phyloP scores from a whole-genome alignment of 2,113 vertebrate species.

The Oostethus manadensis region DNA sequence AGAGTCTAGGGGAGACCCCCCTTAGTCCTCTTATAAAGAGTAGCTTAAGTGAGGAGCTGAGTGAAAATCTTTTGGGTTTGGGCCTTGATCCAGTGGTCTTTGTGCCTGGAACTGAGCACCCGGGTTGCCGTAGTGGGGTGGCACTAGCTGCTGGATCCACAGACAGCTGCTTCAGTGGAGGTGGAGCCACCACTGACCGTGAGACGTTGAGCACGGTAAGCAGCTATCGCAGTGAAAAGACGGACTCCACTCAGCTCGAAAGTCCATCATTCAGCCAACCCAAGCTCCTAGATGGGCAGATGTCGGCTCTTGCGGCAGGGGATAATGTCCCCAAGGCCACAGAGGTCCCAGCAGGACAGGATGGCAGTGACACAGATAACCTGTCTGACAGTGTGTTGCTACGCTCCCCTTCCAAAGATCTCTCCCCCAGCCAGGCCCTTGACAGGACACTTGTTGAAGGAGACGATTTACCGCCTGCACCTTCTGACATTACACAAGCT shows the following conservation, averaged over 20 bases:
- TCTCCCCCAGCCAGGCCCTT: slow-evolving; percentile 69
- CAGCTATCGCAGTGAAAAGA: slow-evolving; percentile 88
- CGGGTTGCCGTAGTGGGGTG: slow-evolving; percentile 69
- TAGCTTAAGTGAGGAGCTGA: slow-evolving; percentile 83
- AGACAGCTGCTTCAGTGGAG: slow-evolving; percentile 84
- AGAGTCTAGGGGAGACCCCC: slow-evolving; percentile 78
- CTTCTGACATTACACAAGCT: slow-evolving; percentile 50
- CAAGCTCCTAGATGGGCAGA: slow-evolving; percentile 31
- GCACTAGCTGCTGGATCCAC: slow-evolving; percentile 80
- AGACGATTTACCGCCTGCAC: slow-evolving; percentile 61
- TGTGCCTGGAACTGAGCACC: slow-evolving; percentile 64
- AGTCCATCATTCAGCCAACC: slow-evolving; percentile 76
- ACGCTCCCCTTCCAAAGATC: slow-evolving; percentile 73
- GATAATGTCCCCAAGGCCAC: slow-evolving; percentile 19
- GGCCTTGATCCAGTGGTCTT: slow-evolving; percentile 69
- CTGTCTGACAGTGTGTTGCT: slow-evolving; percentile 77
- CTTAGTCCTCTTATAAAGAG: slow-evolving; percentile 83
- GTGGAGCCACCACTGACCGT: slow-evolving; percentile 74
- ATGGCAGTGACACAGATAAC: slow-evolving; percentile 79
- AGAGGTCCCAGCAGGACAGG: slow-evolving; percentile 54
- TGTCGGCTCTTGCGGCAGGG: slow-evolving; percentile 31
- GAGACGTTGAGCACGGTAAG: slow-evolving; percentile 82
- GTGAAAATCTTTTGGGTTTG: slow-evolving; percentile 81
- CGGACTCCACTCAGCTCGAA: slow-evolving; percentile 85
- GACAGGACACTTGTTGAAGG: slow-evolving; percentile 76